Evolutionary conservation across 2,797 vertebrate species (phyloP), one percentile per base, ranked within the genome.

Genomic region (Sus cebifrons): DNA sequence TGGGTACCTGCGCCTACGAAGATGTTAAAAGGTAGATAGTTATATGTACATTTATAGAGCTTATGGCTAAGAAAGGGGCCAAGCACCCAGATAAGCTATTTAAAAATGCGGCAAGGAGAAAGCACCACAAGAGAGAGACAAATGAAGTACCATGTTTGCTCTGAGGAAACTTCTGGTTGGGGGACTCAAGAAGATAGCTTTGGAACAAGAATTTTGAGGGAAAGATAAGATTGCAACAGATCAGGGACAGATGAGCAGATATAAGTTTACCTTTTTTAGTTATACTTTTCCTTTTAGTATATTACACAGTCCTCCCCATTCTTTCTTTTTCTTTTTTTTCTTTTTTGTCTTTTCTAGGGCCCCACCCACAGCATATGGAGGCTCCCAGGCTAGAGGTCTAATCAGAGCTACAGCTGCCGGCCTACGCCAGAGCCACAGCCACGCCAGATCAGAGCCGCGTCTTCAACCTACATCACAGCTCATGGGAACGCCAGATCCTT

Each of bases 231-330:
- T 49, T 49, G 56, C 52, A 94, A 49, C 44, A 94, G 89, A 84
- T 84, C 4, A 32, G 44, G 25, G 23, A 32, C 15, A 86, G 9
- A 21, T 6, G 29, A 96, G 56, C 11, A 67, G 23, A 91, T 67
- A 2, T 16, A n/a, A 93, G 27, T 62, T 88, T 91, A 82, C 54
- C 6, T 44, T 90, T 86, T 85, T 64, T 20, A 64, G 82, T 94
- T 96, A 60, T 12, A 52, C 4, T 60, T 88, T 86, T 87, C 60
- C 36, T 84, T 32, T 81, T 62, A 60, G 10, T 91, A 84, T 21
- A 25, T 86, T 93, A 71, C 52, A 58, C 40, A 64, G 25, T 64
- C 29, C 20, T 86, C 91, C 44, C 16, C 67, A 81, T 49, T 81
- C 87, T 95, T 73, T 36, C 36, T 36, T 36, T 36, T 36, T 36